A percentile compares a stretch with the other conserved stretches of the same genome.
phyloP scores from a whole-genome alignment of 2,113 vertebrate genomes.

The Naja naja region DNA sequence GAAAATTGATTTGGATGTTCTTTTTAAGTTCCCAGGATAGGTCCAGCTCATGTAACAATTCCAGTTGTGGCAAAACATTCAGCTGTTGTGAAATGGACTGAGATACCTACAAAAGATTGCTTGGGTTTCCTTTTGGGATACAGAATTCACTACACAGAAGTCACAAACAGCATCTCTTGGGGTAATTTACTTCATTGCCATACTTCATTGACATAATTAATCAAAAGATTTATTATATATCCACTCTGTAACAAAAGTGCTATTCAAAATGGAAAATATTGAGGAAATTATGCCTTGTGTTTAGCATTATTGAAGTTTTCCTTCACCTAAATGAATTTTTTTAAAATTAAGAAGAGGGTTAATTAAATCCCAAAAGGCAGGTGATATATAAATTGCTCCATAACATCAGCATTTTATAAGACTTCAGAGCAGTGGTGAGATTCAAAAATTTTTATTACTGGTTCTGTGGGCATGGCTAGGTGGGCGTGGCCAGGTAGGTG shows the following conservation, averaged over 20 bases:
- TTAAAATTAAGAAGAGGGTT: not conserved
- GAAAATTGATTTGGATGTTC: not conserved
- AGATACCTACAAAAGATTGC: constrained; percentile 70
- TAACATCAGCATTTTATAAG: not conserved
- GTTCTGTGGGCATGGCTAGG: too few species aligned
- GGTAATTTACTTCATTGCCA: constrained; percentile 28
- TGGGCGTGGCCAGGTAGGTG: too few species aligned
- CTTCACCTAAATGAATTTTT: not conserved
- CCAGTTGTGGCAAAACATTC: constrained; percentile 65
- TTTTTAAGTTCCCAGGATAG: constrained; percentile 69
- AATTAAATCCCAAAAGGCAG: not conserved
- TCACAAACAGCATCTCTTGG: constrained; percentile 15
- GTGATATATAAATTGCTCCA: not conserved
- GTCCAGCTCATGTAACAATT: constrained; percentile 70
- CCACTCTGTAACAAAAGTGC: not conserved
- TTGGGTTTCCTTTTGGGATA: constrained; percentile 80
- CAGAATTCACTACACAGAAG: constrained; percentile 64
- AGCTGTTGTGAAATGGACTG: constrained; percentile 70
- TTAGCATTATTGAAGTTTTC: not conserved
- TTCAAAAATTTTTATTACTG: too few species aligned
- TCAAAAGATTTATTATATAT: not conserved
- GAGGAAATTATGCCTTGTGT: not conserved
- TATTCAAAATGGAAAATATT: not conserved
- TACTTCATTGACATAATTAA: not conserved
- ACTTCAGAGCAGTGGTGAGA: not conserved